These are phyloP conservation scores for Drosophila buzzatii DNA, from an alignment of 2,888 invertebrate genomes.

Conservation along the genomic window DNA sequence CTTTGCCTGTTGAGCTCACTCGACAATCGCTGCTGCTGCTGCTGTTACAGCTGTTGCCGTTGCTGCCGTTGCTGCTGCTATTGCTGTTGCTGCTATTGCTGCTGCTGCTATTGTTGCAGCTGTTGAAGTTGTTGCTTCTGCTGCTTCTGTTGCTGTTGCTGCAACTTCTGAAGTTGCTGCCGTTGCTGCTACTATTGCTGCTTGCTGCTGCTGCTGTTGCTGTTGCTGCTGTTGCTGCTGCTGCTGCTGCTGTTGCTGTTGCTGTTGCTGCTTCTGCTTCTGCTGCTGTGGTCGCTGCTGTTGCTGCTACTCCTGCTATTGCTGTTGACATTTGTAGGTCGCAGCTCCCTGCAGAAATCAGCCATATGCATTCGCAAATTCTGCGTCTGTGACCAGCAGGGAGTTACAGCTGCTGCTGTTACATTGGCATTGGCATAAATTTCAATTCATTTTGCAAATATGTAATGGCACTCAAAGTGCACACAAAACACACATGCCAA, in stretches of 20 bases:
- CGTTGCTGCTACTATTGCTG: too few relatives aligned
- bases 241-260: background rate
- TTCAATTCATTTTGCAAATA: slow-evolving; percentile 79
- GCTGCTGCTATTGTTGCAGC: too few relatives aligned
- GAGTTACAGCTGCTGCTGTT: slow-evolving; percentile 26
- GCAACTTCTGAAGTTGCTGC: too few relatives aligned
- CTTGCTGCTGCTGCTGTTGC: slow-evolving; percentile 13
- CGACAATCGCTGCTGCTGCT: background rate
- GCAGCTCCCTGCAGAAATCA: slow-evolving; percentile 62
- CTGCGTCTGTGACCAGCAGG: slow-evolving; percentile 25
- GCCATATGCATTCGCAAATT: slow-evolving; percentile 49
- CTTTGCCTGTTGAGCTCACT: slow-evolving; percentile 30
- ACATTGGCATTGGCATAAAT: slow-evolving; percentile 59
- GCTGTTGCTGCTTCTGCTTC: background rate
- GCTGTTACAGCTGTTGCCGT: too few relatives aligned
- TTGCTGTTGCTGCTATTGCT: too few relatives aligned
- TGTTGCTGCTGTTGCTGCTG: slow-evolving; percentile 9
- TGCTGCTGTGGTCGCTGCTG: slow-evolving; percentile 9
- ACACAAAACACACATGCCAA: slow-evolving; percentile 47
- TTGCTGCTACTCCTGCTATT: too few relatives aligned
- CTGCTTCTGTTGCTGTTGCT: too few relatives aligned
- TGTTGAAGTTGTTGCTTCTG: too few relatives aligned
- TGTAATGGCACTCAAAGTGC: slow-evolving; percentile 74
- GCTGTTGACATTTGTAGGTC: slow-evolving; percentile 47
- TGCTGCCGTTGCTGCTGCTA: too few relatives aligned